Conservation (phyloP, 2,797 vertebrate genomes). For the Tolypeutes matacus region DNA sequence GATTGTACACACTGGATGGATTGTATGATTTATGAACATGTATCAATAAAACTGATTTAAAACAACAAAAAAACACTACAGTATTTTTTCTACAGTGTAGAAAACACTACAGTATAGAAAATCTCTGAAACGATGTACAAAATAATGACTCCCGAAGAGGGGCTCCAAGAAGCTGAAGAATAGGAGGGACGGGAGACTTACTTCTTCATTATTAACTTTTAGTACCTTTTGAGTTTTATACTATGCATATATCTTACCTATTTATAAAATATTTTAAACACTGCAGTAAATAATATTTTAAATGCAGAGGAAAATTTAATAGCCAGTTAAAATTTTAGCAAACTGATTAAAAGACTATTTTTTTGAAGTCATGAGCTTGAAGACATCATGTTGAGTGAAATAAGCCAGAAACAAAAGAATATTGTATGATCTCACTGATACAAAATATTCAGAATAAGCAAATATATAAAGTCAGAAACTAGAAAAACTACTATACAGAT, state of each 20-base stretch:
- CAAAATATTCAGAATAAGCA: no score
- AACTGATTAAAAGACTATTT: background rate
- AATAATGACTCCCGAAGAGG: background rate
- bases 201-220: background rate
- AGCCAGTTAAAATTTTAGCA: background rate
- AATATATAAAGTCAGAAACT: no score
- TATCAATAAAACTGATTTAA: no score
- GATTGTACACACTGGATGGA: no score
- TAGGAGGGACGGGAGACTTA: background rate
- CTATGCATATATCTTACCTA: background rate
- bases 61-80: no score
- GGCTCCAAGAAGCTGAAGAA: background rate
- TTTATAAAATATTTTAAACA: background rate
- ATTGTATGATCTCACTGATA: no score
- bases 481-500: no score
- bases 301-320: background rate
- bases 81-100: no score
- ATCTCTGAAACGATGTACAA: background rate
- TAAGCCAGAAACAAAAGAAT: no score
- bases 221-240: background rate
- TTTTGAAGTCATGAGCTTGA: background rate
- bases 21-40: no score
- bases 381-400: no score
- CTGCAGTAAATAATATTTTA: background rate
- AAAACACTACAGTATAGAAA: background rate